A percentile compares a stretch with the other conserved stretches of the same genome.
Evolutionary conservation across 2,888 invertebrate species (phyloP).

Genomic region (Steinernema scapterisci): DNA sequence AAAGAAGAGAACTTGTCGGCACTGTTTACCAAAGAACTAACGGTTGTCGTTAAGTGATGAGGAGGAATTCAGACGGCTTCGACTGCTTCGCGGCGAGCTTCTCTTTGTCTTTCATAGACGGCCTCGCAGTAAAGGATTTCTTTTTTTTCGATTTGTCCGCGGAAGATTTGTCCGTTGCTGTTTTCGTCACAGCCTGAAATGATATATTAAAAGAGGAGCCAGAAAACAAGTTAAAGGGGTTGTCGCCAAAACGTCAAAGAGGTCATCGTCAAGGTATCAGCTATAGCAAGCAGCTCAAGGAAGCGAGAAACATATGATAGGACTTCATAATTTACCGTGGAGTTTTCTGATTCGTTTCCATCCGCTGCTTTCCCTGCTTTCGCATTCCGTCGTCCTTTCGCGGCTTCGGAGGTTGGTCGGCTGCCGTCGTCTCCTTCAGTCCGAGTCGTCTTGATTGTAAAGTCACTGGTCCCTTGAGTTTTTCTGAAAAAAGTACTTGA

Average conservation of each 20-base stretch:
- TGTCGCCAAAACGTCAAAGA: no score
- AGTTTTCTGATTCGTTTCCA: background rate
- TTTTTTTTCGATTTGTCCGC: no score
- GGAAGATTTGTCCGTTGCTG: background rate
- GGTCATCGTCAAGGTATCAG: no score
- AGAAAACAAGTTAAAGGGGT: no score
- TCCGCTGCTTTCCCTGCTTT: background rate
- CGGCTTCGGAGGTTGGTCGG: background rate
- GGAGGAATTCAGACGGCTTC: slow-evolving; percentile 16
- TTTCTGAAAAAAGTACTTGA: background rate
- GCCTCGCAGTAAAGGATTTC: no score
- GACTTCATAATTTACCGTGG: no score
- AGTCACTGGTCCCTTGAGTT: background rate
- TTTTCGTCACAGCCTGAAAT: no score
- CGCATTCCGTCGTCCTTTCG: background rate
- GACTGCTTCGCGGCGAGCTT: background rate
- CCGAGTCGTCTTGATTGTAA: no score
- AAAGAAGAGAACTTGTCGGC: slow-evolving; percentile 12
- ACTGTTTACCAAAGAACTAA: slow-evolving; percentile 7
- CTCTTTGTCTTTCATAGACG: no score
- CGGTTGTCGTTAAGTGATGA: background rate
- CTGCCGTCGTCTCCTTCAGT: background rate
- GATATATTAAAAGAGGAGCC: no score
- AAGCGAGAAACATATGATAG: no score
- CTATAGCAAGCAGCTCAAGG: no score